Conservation (phyloP, 2,113 vertebrate genomes). For the Taxidea taxus region DNA sequence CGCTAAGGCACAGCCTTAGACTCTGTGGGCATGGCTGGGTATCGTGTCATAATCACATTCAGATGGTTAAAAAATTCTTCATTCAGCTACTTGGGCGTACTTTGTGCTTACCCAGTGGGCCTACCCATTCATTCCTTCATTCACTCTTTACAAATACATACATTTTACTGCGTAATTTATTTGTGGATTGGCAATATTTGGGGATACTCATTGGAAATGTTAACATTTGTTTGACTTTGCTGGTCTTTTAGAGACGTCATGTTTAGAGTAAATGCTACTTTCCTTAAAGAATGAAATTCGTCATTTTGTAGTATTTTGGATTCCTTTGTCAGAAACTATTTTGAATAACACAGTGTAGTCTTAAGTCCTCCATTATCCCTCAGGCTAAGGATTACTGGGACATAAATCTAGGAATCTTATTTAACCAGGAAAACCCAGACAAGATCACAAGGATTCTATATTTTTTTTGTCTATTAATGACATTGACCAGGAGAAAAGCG, state of each 20-base stretch:
- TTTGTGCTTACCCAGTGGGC: background rate
- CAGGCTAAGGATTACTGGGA: background rate
- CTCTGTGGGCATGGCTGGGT: no score
- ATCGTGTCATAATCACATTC: background rate
- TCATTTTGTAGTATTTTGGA: background rate
- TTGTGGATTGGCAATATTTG: background rate
- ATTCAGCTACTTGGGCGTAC: background rate
- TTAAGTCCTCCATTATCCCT: background rate
- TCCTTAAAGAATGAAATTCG: background rate
- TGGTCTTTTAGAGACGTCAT: background rate
- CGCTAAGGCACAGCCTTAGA: background rate
- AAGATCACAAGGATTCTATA: background rate
- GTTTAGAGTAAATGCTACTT: background rate
- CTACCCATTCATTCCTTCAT: background rate
- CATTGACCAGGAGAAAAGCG: background rate
- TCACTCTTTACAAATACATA: background rate
- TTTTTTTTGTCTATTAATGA: background rate
- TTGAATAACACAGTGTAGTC: background rate
- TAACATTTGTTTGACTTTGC: background rate
- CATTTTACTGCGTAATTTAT: background rate
- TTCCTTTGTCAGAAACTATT: background rate
- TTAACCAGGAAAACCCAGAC: background rate
- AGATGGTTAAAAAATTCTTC: background rate
- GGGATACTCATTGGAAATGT: background rate
- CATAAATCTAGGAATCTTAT: background rate